phyloP scores from a whole-genome alignment of 2,797 vertebrate species.

The Melanotaenia trifasciata region DNA sequence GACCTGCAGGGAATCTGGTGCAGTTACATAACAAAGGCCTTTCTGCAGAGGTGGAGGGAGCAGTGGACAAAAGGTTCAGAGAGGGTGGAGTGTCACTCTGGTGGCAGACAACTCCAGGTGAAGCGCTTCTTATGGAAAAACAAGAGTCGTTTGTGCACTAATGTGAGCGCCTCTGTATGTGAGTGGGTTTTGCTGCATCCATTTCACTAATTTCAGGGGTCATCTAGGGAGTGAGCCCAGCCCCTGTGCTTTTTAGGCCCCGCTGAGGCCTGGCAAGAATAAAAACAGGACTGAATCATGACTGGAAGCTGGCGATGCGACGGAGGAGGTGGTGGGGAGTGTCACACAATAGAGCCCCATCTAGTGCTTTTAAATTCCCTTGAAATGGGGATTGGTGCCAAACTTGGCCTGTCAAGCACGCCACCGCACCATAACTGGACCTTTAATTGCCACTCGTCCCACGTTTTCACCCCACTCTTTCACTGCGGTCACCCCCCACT shows the following conservation, averaged over 20 bases:
- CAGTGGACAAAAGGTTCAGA: conserved; percentile 38
- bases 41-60: conserved; percentile 23
- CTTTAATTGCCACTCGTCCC: conserved; percentile 74
- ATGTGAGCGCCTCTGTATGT: conserved; percentile 22
- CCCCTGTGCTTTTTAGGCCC: conserved; percentile 63
- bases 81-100: conserved; percentile 16
- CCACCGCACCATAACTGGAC: conserved; percentile 61
- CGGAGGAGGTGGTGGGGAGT: conserved; percentile 34
- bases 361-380: conserved; percentile 76
- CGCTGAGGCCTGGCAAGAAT: conserved; percentile 65
- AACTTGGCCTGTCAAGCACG: conserved; percentile 49
- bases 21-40: conserved; percentile 47
- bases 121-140: conserved; percentile 45
- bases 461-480: conserved; percentile 21
- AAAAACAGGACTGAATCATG: conserved; percentile 64
- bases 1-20: conserved; percentile 46
- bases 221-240: conserved; percentile 74
- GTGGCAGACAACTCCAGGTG: conserved; percentile 44
- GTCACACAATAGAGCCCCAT: conserved; percentile 67
- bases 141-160: conserved; percentile 5
- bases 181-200: conserved; percentile 41
- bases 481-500: conserved; percentile 38
- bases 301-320: conserved; percentile 46
- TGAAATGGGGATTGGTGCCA: conserved; percentile 74
- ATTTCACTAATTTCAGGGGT: conserved; percentile 76